Conservation (phyloP, 92 coral and sea anemone species). For the Epizoanthus ramosus region DNA sequence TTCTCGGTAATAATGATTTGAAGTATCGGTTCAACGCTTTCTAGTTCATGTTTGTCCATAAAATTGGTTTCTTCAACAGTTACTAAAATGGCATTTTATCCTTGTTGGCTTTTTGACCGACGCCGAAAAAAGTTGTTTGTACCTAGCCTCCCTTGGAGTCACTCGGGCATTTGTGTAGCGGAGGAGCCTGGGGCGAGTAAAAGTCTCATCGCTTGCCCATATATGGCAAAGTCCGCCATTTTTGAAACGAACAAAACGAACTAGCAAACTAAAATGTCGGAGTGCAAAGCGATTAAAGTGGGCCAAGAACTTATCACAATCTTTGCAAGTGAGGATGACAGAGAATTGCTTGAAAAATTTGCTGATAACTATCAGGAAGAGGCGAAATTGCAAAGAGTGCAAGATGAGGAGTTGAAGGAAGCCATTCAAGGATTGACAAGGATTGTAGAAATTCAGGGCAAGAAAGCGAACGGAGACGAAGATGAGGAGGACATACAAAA, state of each 20-base stretch:
- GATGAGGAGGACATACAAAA: conserved; percentile 41
- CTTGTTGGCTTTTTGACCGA: too few relatives aligned
- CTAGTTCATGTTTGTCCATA: too few relatives aligned
- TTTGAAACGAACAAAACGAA: conserved; percentile 21
- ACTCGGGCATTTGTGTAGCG: too few relatives aligned
- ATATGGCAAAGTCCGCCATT: conserved; percentile 60
- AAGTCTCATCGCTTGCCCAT: neutral
- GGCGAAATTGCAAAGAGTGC: conserved; percentile 31
- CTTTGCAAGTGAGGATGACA: conserved; percentile 87
- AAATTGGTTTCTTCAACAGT: too few relatives aligned
- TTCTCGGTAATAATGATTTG: too few relatives aligned
- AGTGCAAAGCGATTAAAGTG: conserved; percentile 49
- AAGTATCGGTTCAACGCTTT: too few relatives aligned
- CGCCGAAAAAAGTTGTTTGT: too few relatives aligned
- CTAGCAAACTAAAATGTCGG: conserved; percentile 45
- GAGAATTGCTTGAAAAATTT: conserved; percentile 60
- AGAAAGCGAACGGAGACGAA: conserved; percentile 29
- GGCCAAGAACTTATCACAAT: conserved; percentile 73
- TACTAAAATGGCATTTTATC: too few relatives aligned
- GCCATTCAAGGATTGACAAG: conserved; percentile 58
- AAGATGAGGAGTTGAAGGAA: conserved; percentile 53
- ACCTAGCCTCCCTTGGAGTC: too few relatives aligned
- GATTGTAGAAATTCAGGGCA: conserved; percentile 38
- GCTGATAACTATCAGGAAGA: conserved; percentile 27
- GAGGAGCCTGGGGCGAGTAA: conserved; percentile 9